Conservation (phyloP, 2,888 invertebrate species). For the Hyles lineata region DNA sequence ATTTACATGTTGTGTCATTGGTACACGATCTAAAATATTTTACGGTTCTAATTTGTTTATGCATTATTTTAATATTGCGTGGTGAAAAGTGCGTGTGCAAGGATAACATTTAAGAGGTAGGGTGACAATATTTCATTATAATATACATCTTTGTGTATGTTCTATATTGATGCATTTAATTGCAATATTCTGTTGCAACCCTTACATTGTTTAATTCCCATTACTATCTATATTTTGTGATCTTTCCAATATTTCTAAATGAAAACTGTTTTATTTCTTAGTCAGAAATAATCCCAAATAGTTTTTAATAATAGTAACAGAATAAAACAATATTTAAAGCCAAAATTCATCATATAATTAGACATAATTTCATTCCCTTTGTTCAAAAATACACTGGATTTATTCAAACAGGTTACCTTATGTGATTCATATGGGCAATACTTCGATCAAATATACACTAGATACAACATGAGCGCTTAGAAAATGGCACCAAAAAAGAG, state of each 20-base stretch:
- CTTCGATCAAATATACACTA: too few relatives aligned
- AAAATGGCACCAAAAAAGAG: too few relatives aligned
- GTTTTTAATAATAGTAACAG: too few relatives aligned
- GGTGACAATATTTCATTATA: background rate
- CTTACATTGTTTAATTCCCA: background rate
- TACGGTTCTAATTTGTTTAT: background rate
- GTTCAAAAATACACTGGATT: background rate
- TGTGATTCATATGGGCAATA: too few relatives aligned
- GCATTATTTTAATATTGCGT: background rate
- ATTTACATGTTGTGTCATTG: slow-evolving; percentile 16
- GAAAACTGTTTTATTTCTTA: background rate
- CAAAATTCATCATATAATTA: background rate
- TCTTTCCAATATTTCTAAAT: background rate
- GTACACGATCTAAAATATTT: background rate
- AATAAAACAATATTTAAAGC: background rate
- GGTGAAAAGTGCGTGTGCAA: slow-evolving; percentile 2
- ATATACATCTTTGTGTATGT: background rate
- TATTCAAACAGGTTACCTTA: too few relatives aligned
- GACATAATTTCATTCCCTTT: background rate
- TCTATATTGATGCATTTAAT: background rate
- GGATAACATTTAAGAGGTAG: background rate
- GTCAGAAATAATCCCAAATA: too few relatives aligned
- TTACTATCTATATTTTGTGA: background rate
- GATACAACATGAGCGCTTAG: too few relatives aligned
- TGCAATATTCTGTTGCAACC: background rate